Conservation (phyloP, 1,140 invertebrate species). For the Orchesella cincta region DNA sequence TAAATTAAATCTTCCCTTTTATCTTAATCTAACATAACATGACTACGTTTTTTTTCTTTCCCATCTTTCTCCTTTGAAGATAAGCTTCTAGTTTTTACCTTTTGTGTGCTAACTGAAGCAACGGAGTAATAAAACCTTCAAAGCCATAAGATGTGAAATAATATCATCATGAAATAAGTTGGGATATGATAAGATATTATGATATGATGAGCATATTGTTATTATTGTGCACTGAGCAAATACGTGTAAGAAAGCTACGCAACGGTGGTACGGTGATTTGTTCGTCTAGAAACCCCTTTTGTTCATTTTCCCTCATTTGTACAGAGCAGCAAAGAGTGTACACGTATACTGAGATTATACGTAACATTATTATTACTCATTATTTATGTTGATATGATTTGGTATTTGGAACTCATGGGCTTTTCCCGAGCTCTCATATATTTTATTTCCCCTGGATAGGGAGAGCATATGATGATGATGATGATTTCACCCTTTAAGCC, state of each 20-base stretch:
- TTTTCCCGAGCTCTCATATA: background rate
- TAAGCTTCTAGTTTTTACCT: too few relatives aligned
- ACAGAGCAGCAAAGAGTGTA: background rate
- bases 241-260: background rate
- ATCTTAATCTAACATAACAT: background rate
- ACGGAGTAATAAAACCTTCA: background rate
- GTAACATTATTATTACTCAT: background rate
- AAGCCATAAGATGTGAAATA: background rate
- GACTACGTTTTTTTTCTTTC: too few relatives aligned
- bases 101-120: background rate
- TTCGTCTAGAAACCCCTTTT: background rate
- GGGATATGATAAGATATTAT: too few relatives aligned
- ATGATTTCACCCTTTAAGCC: slow-evolving; percentile 1
- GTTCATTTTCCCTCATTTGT: background rate
- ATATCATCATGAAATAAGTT: background rate
- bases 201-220: too few relatives aligned
- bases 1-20: background rate
- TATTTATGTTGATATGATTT: slow-evolving; percentile 20
- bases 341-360: background rate
- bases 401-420: background rate
- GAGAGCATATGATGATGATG: background rate
- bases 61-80: too few relatives aligned
- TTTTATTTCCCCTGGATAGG: background rate
- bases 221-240: background rate
- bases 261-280: too few relatives aligned